Evolutionary conservation across 2,113 vertebrate species (phyloP).

Genomic region (Megaleporinus macrocephalus): DNA sequence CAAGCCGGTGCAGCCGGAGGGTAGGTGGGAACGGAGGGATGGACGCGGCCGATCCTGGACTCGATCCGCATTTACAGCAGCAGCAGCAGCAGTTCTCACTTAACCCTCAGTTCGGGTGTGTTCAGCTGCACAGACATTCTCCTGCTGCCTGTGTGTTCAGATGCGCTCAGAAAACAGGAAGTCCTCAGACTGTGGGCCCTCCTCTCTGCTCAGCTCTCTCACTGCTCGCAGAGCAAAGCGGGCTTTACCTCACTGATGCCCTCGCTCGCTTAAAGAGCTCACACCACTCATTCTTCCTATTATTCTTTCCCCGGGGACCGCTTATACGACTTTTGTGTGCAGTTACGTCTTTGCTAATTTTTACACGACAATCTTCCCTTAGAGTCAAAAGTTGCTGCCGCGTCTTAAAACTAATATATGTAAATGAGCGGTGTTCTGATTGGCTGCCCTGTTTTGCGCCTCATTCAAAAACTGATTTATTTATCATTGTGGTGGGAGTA

Average conservation of each 20-base stretch:
- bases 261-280: slow-evolving; percentile 26
- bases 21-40: slow-evolving; percentile 56
- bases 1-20: slow-evolving; percentile 48
- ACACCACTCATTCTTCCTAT: not conserved
- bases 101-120: slow-evolving; percentile 40
- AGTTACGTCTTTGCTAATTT: no score
- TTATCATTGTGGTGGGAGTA: no score
- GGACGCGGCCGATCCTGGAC: slow-evolving; percentile 56
- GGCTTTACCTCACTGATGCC: slow-evolving; percentile 64
- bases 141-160: slow-evolving; percentile 51
- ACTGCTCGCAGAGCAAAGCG: slow-evolving; percentile 5
- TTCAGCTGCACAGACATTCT: slow-evolving; percentile 15
- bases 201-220: slow-evolving; percentile 56
- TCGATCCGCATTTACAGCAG: slow-evolving; percentile 67
- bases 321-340: no score
- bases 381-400: no score
- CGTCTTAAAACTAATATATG: not conserved
- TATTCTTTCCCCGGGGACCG: not conserved
- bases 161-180: slow-evolving; percentile 73
- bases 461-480: not conserved
- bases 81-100: slow-evolving; percentile 29
- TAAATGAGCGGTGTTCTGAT: not conserved
- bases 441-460: not conserved
- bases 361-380: no score
- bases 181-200: slow-evolving; percentile 62